phyloP scores from a whole-genome alignment of 2,888 invertebrate genomes.

The Bellardia bayeri region DNA sequence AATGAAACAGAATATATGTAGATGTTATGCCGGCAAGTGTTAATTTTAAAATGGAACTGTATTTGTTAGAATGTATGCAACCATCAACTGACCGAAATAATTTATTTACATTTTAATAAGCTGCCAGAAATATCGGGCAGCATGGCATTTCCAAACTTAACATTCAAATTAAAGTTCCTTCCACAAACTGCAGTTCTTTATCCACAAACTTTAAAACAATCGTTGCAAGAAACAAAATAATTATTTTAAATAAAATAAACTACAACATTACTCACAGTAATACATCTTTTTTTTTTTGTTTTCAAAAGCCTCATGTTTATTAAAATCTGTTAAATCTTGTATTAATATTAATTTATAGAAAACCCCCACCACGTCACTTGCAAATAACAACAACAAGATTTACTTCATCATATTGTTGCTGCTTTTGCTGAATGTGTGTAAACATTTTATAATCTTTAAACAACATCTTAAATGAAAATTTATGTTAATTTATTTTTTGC shows the following conservation, averaged over 20 bases:
- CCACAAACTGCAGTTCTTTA: too few relatives aligned
- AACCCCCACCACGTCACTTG: not conserved
- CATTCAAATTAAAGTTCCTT: too few relatives aligned
- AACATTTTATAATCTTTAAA: slow-evolving; percentile 46
- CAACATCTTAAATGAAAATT: slow-evolving; percentile 52
- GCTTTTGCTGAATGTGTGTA: not conserved
- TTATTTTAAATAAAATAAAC: not conserved
- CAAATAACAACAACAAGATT: not conserved
- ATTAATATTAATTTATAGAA: slow-evolving; percentile 25
- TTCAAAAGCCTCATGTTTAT: not conserved
- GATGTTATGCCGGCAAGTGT: too few relatives aligned
- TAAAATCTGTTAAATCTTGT: slow-evolving; percentile 28
- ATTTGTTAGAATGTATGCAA: too few relatives aligned
- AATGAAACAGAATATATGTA: too few relatives aligned
- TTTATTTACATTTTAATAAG: too few relatives aligned
- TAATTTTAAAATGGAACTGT: too few relatives aligned
- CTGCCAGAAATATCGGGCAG: too few relatives aligned
- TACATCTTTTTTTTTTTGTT: not conserved
- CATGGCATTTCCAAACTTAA: too few relatives aligned
- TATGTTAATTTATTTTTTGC: slow-evolving; percentile 55
- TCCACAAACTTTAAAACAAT: too few relatives aligned
- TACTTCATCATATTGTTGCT: not conserved
- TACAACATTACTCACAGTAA: not conserved
- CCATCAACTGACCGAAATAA: too few relatives aligned
- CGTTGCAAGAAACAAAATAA: too few relatives aligned